Evolutionary conservation across 1,140 invertebrate species (phyloP).

Genomic region (Stegodyphus mimosarum): DNA sequence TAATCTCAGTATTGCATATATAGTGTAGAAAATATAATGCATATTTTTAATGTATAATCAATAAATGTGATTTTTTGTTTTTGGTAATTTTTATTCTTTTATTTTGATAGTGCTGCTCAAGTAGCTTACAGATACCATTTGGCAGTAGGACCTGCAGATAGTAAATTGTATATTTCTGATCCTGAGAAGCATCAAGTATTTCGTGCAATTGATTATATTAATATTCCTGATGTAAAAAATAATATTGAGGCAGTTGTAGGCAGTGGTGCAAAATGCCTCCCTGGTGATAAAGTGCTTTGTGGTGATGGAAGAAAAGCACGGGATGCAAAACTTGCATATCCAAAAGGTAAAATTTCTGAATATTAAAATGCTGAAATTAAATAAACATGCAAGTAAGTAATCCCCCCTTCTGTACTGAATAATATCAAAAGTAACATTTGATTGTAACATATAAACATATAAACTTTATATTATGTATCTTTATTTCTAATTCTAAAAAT

Average conservation of each 20-base stretch:
- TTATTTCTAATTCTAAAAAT: too few species aligned
- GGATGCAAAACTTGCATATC: conserved; percentile 91
- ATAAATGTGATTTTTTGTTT: not conserved
- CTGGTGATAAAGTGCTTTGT: conserved; percentile 88
- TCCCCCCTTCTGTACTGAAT: too few species aligned
- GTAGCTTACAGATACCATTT: conserved; percentile 95
- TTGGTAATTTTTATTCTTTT: conserved; percentile 41
- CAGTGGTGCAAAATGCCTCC: conserved; percentile 94
- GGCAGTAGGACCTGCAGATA: conserved; percentile 93
- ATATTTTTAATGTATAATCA: not conserved
- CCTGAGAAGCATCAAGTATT: conserved; percentile 85
- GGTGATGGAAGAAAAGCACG: conserved; percentile 92
- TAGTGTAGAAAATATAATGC: not conserved
- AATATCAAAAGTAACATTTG: too few species aligned
- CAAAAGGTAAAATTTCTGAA: conserved; percentile 79
- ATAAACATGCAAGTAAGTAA: too few species aligned
- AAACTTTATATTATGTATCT: too few species aligned
- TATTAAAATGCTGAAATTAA: too few species aligned
- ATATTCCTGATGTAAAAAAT: conserved; percentile 82
- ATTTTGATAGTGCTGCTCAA: conserved; percentile 82
- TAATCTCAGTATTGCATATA: too few species aligned
- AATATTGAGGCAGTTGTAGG: conserved; percentile 93
- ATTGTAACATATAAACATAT: too few species aligned
- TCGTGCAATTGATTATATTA: conserved; percentile 72
- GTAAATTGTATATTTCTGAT: conserved; percentile 95